Base-by-base conservation (phyloP, 2,113 vertebrate species). In the Phaethon lepturus region DNA sequence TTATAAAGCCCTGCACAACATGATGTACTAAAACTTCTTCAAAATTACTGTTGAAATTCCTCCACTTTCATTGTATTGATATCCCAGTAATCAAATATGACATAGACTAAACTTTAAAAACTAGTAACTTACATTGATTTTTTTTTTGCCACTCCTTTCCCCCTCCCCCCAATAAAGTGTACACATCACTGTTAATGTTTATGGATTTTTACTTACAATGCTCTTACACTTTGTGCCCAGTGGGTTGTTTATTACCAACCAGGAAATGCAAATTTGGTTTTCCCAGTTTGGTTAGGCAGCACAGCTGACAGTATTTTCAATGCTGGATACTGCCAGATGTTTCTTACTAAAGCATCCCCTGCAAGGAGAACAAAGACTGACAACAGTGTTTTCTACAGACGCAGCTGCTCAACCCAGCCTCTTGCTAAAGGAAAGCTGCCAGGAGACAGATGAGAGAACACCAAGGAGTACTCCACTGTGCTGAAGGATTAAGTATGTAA, bases 71-170 rank as follows among this genome's bases (percentile, higher is more conserved):
- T 97, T 98, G 93, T 97, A 86, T 91, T 96, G 97, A 96, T 98
- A 98, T 98, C 98, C 97, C 98, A 98, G 97, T 98, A 98, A 98
- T 98, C 97, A 97, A 97, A 98, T 98, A 98, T 97, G 97, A 98
- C 98, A 96, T 98, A 97, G 96, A 97, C 96, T 97, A 92, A 97
- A 87, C 93, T 96, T 96, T 72, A 89, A 94, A 96, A 95, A 49
- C 68, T 86, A 95, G 73, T 97, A 97, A 97, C 93, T 97, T 76
- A 58, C 79, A 25, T 76, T 96, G 84, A 82, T 38, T 38, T 38
- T 38, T 38, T 86, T 97, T 91, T 97, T 96, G 62, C 88, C 82
- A 73, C 45, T 33, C 52, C 85, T 66, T 96, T 81, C 44, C 53
- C 95, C 67, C 72, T 95, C 67, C 63, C 60, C 95, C 94, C 85